Evolutionary conservation across 2,113 vertebrate genomes (phyloP).

Genomic region (Polypterus bichir): DNA sequence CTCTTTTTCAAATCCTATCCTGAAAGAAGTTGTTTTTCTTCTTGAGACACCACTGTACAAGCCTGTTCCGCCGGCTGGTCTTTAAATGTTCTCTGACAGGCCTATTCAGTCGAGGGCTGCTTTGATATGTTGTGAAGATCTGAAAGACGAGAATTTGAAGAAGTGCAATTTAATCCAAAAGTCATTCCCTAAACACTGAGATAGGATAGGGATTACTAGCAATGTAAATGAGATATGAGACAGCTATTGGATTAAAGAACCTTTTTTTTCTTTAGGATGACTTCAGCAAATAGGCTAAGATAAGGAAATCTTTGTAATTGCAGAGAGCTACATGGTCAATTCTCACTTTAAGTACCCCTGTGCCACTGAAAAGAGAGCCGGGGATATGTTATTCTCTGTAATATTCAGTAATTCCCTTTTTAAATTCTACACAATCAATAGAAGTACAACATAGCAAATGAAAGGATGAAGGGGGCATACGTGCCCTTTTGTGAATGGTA

Average conservation of each 20-base stretch:
- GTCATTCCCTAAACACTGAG: constrained; percentile 60
- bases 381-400: constrained; percentile 53
- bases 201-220: constrained; percentile 54
- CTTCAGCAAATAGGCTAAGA: constrained; percentile 65
- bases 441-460: constrained; percentile 49
- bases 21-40: constrained; percentile 38
- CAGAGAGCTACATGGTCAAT: constrained; percentile 69
- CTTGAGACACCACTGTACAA: constrained; percentile 13
- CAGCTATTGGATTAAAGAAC: constrained; percentile 49
- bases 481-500: constrained; percentile 62
- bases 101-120: constrained; percentile 31
- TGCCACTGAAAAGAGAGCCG: constrained; percentile 32
- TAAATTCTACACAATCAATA: constrained; percentile 50
- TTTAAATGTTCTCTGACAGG: constrained; percentile 30
- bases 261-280: constrained; percentile 52
- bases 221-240: constrained; percentile 72
- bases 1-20: constrained; percentile 30
- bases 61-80: constrained; percentile 20
- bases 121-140: constrained; percentile 46
- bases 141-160: constrained; percentile 57
- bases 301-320: constrained; percentile 85
- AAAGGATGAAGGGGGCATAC: constrained; percentile 52
- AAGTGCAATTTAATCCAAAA: constrained; percentile 58
- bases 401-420: constrained; percentile 54
- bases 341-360: constrained; percentile 63